A percentile compares a stretch with the other conserved stretches of the same genome.
Conservation (phyloP, 2,113 vertebrate genomes). For the Notothenia coriiceps region DNA sequence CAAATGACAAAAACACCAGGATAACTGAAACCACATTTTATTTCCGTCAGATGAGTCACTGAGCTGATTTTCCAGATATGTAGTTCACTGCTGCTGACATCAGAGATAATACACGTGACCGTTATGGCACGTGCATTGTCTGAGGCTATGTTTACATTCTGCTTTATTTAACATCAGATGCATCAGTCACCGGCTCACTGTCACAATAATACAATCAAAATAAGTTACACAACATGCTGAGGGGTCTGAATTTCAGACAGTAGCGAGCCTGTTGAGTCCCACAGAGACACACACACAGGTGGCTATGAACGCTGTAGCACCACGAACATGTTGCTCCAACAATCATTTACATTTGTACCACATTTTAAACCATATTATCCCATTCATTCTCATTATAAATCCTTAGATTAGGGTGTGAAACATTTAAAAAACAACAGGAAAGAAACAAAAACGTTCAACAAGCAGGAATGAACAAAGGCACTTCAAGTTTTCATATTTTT, state of each 20-base stretch:
- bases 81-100: background rate
- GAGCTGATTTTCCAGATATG: constrained; percentile 22
- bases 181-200: constrained; percentile 9
- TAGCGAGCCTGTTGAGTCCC: constrained; percentile 70
- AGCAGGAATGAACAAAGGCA: constrained; percentile 77
- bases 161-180: constrained; percentile 33
- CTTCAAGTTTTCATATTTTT: constrained; percentile 67
- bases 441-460: constrained; percentile 33
- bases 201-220: constrained; percentile 59
- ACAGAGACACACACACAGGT: constrained; percentile 68
- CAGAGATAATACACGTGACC: background rate
- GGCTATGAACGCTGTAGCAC: constrained; percentile 43
- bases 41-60: constrained; percentile 42
- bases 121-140: background rate
- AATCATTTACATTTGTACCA: constrained; percentile 28
- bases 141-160: constrained; percentile 26
- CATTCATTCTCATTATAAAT: constrained; percentile 40
- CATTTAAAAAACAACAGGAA: background rate
- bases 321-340: constrained; percentile 28
- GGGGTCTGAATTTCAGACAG: constrained; percentile 84
- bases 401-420: constrained; percentile 11
- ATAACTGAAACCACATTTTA: constrained; percentile 59
- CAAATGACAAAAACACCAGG: background rate
- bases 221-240: constrained; percentile 74
- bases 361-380: constrained; percentile 17